These are phyloP conservation scores for Rhagium mordax DNA, from an alignment of 2,888 invertebrate species.

Conservation along the genomic window DNA sequence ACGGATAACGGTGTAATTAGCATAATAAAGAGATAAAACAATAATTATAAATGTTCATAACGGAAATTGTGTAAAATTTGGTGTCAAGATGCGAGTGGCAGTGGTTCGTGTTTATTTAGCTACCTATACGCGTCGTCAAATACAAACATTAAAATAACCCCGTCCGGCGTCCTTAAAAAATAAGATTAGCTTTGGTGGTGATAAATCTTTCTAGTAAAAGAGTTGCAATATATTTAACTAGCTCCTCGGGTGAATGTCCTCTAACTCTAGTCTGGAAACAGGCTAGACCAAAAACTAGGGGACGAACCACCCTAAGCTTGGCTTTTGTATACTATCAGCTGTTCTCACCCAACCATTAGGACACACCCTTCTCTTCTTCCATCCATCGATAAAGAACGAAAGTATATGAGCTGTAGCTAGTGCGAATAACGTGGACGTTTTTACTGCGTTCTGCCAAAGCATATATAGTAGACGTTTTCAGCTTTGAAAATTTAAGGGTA, in stretches of 20 bases:
- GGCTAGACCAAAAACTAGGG: conserved; percentile 54
- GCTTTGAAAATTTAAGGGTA: conserved; percentile 34
- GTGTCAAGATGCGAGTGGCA: background rate
- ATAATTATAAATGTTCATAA: background rate
- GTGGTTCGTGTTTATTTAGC: background rate
- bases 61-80: background rate
- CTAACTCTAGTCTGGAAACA: conserved; percentile 50
- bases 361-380: conserved; percentile 51
- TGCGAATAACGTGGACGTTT: background rate
- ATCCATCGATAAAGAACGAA: background rate
- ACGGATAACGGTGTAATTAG: background rate
- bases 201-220: conserved; percentile 8
- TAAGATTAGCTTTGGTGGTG: conserved; percentile 21
- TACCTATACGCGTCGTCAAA: background rate
- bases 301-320: conserved; percentile 47
- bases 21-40: background rate
- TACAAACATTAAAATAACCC: background rate
- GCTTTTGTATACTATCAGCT: conserved; percentile 58
- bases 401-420: background rate
- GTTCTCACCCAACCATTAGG: conserved; percentile 52
- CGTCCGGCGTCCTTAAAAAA: background rate
- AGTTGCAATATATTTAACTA: conserved; percentile 26
- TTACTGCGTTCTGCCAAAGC: background rate
- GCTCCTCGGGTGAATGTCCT: conserved; percentile 53
- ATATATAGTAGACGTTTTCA: background rate